Percentiles rank a stretch among this genome's conserved stretches.
Evolutionary conservation across 2,113 vertebrate species (phyloP).

Genomic region (Urocynchramus pylzowi): DNA sequence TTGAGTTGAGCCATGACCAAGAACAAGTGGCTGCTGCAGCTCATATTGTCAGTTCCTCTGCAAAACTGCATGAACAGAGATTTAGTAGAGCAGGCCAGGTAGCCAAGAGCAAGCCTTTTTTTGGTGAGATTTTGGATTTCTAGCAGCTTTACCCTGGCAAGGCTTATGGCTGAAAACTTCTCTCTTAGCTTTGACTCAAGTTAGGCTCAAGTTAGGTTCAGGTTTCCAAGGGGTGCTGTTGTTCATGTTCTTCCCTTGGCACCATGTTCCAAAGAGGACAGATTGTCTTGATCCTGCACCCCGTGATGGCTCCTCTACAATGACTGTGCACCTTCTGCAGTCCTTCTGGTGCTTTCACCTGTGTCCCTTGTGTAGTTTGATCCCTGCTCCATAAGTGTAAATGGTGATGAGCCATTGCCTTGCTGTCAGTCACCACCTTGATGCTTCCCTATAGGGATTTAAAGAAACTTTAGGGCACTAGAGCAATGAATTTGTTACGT

Average conservation of each 20-base stretch:
- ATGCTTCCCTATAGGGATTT: background rate
- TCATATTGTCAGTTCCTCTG: background rate
- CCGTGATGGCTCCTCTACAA: rapidly evolving
- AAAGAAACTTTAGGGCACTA: background rate
- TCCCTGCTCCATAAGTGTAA: background rate
- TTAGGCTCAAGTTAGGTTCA: background rate
- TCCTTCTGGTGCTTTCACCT: background rate
- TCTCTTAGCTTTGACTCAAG: background rate
- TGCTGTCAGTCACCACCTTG: background rate
- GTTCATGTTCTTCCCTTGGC: background rate
- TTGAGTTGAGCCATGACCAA: background rate
- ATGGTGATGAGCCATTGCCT: background rate
- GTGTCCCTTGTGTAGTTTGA: background rate
- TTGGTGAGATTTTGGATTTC: background rate
- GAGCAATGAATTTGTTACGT: background rate
- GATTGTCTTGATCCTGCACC: rapidly evolving
- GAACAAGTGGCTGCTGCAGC: background rate
- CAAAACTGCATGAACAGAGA: background rate
- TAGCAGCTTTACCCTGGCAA: background rate
- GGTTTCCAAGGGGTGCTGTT: background rate
- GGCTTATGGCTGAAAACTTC: background rate
- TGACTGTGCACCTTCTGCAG: background rate
- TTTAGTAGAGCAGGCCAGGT: background rate
- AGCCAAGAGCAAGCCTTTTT: background rate
- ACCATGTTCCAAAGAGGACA: background rate